phyloP scores from a whole-genome alignment of 1,140 invertebrate species.

The Scaptodrosophila lebanonensis region DNA sequence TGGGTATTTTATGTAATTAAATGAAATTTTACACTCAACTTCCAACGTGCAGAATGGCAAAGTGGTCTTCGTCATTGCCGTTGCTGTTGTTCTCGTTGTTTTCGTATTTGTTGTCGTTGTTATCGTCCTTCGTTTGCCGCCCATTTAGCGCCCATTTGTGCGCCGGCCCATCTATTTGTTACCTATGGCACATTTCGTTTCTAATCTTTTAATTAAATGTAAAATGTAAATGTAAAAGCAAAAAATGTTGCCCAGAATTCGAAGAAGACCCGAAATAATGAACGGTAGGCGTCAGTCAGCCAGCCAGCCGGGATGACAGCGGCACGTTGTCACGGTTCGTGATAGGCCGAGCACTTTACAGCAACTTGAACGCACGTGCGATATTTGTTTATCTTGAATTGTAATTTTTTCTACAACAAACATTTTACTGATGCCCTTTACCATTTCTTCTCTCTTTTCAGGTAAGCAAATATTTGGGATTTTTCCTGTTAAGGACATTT shows the following conservation, averaged over 20 bases:
- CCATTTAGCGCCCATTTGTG: slow-evolving; percentile 8
- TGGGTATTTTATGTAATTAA: slow-evolving; percentile 62
- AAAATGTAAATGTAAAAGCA: slow-evolving; percentile 32
- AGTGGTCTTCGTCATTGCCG: neutral
- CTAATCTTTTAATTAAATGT: slow-evolving; percentile 65
- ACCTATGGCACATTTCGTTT: neutral
- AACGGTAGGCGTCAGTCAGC: too few relatives aligned
- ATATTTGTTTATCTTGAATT: neutral
- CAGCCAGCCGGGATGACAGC: too few relatives aligned
- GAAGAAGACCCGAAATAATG: too few relatives aligned
- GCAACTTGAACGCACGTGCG: neutral
- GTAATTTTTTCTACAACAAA: slow-evolving; percentile 7
- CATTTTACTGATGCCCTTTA: slow-evolving; percentile 26
- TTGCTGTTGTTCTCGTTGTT: slow-evolving; percentile 14
- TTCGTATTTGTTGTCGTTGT: neutral
- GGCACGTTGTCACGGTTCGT: too few relatives aligned
- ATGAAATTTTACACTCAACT: slow-evolving; percentile 59
- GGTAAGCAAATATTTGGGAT: slow-evolving; percentile 43
- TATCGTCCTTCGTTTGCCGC: slow-evolving; percentile 4
- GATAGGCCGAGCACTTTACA: too few relatives aligned
- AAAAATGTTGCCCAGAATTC: neutral
- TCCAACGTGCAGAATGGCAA: too few relatives aligned
- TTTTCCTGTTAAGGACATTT: too few relatives aligned
- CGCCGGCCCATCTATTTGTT: neutral
- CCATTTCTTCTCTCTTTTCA: slow-evolving; percentile 33